phyloP scores from a whole-genome alignment of 2,888 invertebrate genomes.

The Sinelater perroti region DNA sequence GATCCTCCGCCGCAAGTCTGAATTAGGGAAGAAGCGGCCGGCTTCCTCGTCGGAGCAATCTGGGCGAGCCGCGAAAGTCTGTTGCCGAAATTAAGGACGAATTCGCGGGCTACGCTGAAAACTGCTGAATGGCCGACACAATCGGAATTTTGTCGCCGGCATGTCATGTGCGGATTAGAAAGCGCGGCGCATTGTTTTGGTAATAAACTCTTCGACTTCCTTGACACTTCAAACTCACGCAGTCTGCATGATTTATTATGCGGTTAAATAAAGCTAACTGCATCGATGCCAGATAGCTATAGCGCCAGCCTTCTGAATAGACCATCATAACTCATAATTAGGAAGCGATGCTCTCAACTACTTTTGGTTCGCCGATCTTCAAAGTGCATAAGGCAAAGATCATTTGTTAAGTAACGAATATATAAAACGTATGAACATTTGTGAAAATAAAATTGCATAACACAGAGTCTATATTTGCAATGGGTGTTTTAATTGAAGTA shows the following conservation, averaged over 20 bases:
- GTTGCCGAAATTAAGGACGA: background rate
- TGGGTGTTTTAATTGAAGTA: too few relatives aligned
- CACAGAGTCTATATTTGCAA: too few relatives aligned
- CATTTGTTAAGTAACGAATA: too few relatives aligned
- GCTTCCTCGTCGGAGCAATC: background rate
- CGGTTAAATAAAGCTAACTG: too few relatives aligned
- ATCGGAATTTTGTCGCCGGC: background rate
- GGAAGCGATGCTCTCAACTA: too few relatives aligned
- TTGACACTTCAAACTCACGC: background rate
- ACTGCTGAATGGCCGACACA: background rate
- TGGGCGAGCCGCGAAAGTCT: background rate
- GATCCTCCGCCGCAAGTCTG: slow-evolving; percentile 16
- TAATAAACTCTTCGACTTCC: background rate
- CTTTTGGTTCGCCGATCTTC: background rate
- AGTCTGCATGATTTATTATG: too few relatives aligned
- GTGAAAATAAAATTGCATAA: too few relatives aligned
- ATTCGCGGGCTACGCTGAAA: background rate
- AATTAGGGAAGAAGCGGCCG: slow-evolving; percentile 10
- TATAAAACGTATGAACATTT: too few relatives aligned
- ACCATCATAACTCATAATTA: too few relatives aligned
- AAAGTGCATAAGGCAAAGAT: background rate
- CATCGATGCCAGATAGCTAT: too few relatives aligned
- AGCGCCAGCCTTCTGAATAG: too few relatives aligned
- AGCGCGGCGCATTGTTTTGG: background rate
- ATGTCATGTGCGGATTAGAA: background rate